These are phyloP conservation scores for Acrossocheilus fasciatus DNA, from an alignment of 2,797 vertebrate genomes.

Conservation along the genomic window DNA sequence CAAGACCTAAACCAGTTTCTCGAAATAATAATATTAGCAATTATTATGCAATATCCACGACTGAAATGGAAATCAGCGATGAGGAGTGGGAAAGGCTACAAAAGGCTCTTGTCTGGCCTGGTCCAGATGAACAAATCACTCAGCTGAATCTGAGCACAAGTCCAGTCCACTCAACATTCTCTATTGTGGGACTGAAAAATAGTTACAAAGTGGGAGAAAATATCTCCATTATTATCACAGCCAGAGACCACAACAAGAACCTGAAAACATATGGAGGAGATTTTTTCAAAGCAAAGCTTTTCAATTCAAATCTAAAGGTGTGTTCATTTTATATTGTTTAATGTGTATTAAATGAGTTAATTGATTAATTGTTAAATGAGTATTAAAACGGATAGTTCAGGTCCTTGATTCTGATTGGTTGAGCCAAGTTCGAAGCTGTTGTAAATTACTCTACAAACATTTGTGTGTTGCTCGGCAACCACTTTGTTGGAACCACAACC, in stretches of 20 bases:
- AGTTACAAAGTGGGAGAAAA: constrained; percentile 36
- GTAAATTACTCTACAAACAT: too few relatives aligned
- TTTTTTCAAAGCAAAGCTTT: constrained; percentile 81
- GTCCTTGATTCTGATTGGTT: too few relatives aligned
- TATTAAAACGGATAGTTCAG: too few relatives aligned
- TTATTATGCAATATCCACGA: not conserved
- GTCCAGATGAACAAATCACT: constrained; percentile 14
- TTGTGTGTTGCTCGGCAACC: too few relatives aligned
- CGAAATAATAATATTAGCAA: not conserved
- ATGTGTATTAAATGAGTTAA: not conserved
- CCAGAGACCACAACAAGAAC: constrained; percentile 75
- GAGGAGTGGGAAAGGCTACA: constrained; percentile 28
- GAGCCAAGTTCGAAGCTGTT: too few relatives aligned
- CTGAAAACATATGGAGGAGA: constrained; percentile 83
- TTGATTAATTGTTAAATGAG: too few relatives aligned
- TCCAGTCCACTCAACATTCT: constrained; percentile 32
- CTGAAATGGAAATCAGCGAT: constrained; percentile 7
- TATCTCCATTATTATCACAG: constrained; percentile 15
- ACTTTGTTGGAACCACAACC: too few relatives aligned
- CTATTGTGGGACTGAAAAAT: constrained; percentile 14
- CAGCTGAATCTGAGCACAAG: constrained; percentile 2
- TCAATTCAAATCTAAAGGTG: constrained; percentile 61
- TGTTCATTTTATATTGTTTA: not conserved
- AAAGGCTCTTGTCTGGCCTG: constrained; percentile 25
- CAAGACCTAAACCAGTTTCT: not conserved